phyloP scores from a whole-genome alignment of 1,140 invertebrate species.

The Drosophila busckii region DNA sequence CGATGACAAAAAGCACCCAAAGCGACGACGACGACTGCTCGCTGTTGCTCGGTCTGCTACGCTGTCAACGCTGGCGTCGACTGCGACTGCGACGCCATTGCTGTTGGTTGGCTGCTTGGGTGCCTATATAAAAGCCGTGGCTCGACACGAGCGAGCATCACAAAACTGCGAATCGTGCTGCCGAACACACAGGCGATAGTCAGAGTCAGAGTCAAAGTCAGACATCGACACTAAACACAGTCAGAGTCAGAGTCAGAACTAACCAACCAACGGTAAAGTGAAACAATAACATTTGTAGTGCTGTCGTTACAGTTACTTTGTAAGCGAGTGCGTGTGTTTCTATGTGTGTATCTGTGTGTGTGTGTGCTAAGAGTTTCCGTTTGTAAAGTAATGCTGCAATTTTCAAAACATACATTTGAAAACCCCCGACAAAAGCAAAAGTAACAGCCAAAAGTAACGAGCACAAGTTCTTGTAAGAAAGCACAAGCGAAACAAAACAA shows the following conservation, averaged over 20 bases:
- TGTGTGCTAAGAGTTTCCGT: slow-evolving; percentile 63
- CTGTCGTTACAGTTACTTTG: not conserved
- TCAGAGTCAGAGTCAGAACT: slow-evolving; percentile 17
- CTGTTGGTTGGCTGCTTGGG: slow-evolving; percentile 8
- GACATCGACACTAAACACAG: not conserved
- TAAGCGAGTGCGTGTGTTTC: not conserved
- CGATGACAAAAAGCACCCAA: slow-evolving; percentile 72
- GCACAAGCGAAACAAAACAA: slow-evolving; percentile 26
- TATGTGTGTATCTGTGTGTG: slow-evolving; percentile 19
- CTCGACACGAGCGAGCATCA: slow-evolving; percentile 53
- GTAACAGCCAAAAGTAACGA: slow-evolving; percentile 60
- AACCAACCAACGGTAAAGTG: slow-evolving; percentile 59
- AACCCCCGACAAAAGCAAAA: slow-evolving; percentile 58
- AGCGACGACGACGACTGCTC: slow-evolving; percentile 31
- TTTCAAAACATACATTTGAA: slow-evolving; percentile 61
- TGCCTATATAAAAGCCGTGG: slow-evolving; percentile 59
- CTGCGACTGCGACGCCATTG: slow-evolving; percentile 14
- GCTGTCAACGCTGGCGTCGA: slow-evolving; percentile 10
- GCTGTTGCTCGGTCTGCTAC: slow-evolving; percentile 15
- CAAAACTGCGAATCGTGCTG: slow-evolving; percentile 64
- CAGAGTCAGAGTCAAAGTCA: slow-evolving; percentile 18
- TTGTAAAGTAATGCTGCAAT: slow-evolving; percentile 52
- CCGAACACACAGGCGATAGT: slow-evolving; percentile 47
- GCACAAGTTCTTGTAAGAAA: slow-evolving; percentile 46
- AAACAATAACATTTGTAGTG: slow-evolving; percentile 33